Conservation (phyloP, 2,113 vertebrate genomes). For the Aplodontia rufa region DNA sequence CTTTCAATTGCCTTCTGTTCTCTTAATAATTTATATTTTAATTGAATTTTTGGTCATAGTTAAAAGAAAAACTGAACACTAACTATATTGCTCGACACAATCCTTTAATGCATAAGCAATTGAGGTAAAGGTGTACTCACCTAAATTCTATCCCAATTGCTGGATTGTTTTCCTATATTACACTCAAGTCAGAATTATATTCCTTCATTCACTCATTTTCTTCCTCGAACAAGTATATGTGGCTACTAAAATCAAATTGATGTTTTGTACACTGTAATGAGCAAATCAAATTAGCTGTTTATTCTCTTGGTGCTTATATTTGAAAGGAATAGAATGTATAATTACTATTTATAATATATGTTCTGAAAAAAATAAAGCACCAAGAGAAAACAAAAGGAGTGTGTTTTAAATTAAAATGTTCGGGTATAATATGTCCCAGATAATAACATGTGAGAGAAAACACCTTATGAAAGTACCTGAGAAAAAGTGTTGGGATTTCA, state of each 20-base stretch:
- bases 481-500: neutral
- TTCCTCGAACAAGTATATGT: neutral
- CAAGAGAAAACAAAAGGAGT: neutral
- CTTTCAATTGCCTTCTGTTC: slow-evolving; percentile 40
- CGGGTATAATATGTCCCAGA: neutral
- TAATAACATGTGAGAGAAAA: neutral
- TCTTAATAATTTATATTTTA: slow-evolving; percentile 66
- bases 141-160: neutral
- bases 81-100: neutral
- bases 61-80: slow-evolving; percentile 32
- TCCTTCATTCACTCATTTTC: neutral
- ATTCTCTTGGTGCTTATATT: neutral
- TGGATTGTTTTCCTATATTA: neutral
- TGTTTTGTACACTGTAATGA: neutral
- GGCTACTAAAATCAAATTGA: neutral
- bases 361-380: neutral
- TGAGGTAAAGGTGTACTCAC: neutral
- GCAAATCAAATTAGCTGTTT: neutral
- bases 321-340: neutral
- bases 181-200: neutral
- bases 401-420: neutral
- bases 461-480: neutral
- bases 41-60: slow-evolving; percentile 48
- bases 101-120: neutral
- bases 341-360: neutral